Base-by-base conservation (phyloP, 2,113 vertebrate genomes). In the Balaeniceps rex region DNA sequence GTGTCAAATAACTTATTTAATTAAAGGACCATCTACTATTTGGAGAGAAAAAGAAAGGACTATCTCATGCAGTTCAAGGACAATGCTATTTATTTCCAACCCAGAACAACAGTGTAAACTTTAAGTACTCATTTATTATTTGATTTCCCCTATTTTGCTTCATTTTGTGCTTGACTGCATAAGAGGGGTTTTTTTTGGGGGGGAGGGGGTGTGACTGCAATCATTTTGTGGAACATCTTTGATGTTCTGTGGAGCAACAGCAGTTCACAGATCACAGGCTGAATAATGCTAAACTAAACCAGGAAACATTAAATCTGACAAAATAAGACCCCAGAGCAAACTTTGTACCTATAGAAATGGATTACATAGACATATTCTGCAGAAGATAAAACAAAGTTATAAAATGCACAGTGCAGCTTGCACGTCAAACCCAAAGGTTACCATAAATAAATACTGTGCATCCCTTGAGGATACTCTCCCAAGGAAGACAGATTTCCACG, bases 191-290 rank as follows among this genome's bases (percentile, higher is more conserved):
- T 23, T 47, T n/a, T 17, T 12, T 7, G 6, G 17, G 6, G 2
- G 13, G 24, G 1, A 2, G 7, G 9, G 28, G 2, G 1, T 9
- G n/a, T 34, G n/a, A n/a, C 33, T 44, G 33, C 24, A 76, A 34
- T 64, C 33, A 80, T 64, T 75, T 63, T 42, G 25, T 66, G 74
- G n/a, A 93, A 63, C 26, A 51, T 18, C 21, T 83, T 42, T 86
- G 28, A 63, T 55, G 11, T 71, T 91, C 19, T 87, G 36, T 81
- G 52, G 15, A 82, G 47, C 40, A 94, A 47, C 34, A 91, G 60
- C 13, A 84, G 57, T 78, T 91, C 42, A 66, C 26, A 71, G 26
- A 49, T 84, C 47, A 26, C 58, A 82, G 36, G 28, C 17, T 69
- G 47, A 93, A 64, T 55, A 75, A 75, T 1, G 3, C 38, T 58